Evolutionary conservation across 2,797 vertebrate species (phyloP), one percentile per base, ranked within the genome.

Genomic region (Crocidura indochinensis): DNA sequence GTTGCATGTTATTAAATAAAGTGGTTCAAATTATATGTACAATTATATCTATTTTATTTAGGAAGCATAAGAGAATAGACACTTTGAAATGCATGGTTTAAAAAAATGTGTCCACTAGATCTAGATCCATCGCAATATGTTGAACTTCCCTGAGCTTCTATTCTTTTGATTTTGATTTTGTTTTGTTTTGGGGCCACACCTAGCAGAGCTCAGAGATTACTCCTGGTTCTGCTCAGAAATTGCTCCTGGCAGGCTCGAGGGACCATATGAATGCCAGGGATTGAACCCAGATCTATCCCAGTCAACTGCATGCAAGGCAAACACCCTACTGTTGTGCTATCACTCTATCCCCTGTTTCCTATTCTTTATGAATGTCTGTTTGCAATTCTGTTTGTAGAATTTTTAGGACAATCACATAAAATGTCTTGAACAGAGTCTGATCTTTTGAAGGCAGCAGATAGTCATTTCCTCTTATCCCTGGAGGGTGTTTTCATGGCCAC

Each of bases 1-100:
- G 93, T 68, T 88, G 20, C 67, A 47, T 73, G 73, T 44, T 83
- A 56, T 69, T 91, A 83, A 91, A 56, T 7, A 51, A 92, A 81
- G 53, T 46, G 81, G 84, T 72, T 89, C 67, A 47, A 82, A 73
- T 7, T 93, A 46, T 56, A 15, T 44, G 67, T 67, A 24, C 20
- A 31, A 67, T 44, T 88, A 0, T 26, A 22, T 24, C 44, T 8
- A 1, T n/a, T n/a, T 20, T 51, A 53, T 24, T 8, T 51, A 49
- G 22, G 2, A 91, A 64, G 68, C 9, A 15, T 20, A 12, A 27
- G 10, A 27, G 76, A 74, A 74, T 51, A 46, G 27, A 84, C 84
- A 14, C 22, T 64, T 46, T 6, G 49, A 73, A 84, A 87, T 47
- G 8, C 75, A 75, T 56, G 67, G 8, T 38, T 65, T 79, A 74